A percentile compares a stretch with the other conserved stretches of the same genome.
Conservation (phyloP, 2,888 invertebrate genomes). For the Netelia virgata region DNA sequence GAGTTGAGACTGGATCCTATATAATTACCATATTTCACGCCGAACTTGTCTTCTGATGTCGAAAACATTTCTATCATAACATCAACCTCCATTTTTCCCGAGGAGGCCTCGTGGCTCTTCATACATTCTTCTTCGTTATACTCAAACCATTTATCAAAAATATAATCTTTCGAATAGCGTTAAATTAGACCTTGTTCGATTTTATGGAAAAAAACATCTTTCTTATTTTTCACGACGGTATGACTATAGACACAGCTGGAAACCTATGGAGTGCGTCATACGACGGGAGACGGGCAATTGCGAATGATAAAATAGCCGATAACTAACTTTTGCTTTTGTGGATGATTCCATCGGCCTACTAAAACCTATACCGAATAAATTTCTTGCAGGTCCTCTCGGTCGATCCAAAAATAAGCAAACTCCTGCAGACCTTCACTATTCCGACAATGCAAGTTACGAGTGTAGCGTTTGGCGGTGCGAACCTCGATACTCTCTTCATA, state of each 20-base stretch:
- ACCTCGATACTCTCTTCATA: slow-evolving; percentile 89
- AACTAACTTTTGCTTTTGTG: too few relatives aligned
- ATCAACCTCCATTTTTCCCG: too few relatives aligned
- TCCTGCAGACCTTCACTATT: slow-evolving; percentile 87
- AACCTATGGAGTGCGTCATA: slow-evolving; percentile 92
- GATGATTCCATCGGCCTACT: background rate
- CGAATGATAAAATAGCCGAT: slow-evolving; percentile 41
- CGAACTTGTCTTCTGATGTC: too few relatives aligned
- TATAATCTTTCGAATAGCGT: slow-evolving; percentile 84
- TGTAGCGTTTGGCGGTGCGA: slow-evolving; percentile 89
- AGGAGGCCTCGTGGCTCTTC: too few relatives aligned
- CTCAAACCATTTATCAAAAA: too few relatives aligned
- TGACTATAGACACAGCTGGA: slow-evolving; percentile 92
- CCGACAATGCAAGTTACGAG: slow-evolving; percentile 89
- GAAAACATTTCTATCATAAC: too few relatives aligned
- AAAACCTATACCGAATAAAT: background rate
- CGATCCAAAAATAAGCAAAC: slow-evolving; percentile 86
- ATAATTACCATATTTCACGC: too few relatives aligned
- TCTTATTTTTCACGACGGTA: slow-evolving; percentile 89
- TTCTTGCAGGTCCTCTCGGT: slow-evolving; percentile 87
- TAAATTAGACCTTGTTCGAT: slow-evolving; percentile 87
- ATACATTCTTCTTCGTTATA: too few relatives aligned
- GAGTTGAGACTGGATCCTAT: too few relatives aligned
- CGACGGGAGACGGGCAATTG: slow-evolving; percentile 88
- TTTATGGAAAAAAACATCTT: slow-evolving; percentile 87